Evolutionary conservation across 2,797 vertebrate species (phyloP).

Genomic region (Acrossocheilus fasciatus): DNA sequence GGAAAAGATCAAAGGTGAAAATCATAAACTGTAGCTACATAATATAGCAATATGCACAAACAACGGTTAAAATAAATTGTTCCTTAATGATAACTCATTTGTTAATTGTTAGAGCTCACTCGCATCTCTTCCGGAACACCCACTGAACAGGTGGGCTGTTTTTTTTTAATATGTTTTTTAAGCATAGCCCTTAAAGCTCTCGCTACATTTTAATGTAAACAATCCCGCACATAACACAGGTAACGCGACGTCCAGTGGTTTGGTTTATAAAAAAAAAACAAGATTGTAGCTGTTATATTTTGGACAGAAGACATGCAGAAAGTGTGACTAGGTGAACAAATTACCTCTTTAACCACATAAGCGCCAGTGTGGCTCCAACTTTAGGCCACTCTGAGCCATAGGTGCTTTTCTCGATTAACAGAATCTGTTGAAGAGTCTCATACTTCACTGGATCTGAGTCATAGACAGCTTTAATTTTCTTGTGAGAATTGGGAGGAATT

Average conservation of each 20-base stretch:
- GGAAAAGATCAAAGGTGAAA: constrained; percentile 33
- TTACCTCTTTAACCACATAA: constrained; percentile 99
- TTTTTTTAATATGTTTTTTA: too few species aligned
- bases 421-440: constrained; percentile 89
- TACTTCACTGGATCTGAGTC: constrained; percentile 87
- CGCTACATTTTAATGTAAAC: neutral
- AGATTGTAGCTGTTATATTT: neutral
- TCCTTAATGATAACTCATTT: neutral
- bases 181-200: neutral
- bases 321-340: neutral
- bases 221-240: neutral
- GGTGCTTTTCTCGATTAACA: constrained; percentile 87
- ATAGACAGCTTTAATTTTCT: constrained; percentile 93
- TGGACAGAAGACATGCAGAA: neutral
- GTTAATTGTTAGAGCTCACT: too few species aligned
- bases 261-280: neutral
- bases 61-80: neutral
- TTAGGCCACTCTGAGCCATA: constrained; percentile 88
- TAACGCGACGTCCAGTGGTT: neutral
- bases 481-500: constrained; percentile 38
- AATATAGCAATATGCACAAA: neutral
- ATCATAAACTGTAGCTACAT: neutral
- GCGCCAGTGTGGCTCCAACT: constrained; percentile 88
- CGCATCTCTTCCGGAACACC: neutral
- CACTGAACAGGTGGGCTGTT: neutral